phyloP scores from a whole-genome alignment of 2,113 vertebrate genomes.

The Tenebrosternarchus preto region DNA sequence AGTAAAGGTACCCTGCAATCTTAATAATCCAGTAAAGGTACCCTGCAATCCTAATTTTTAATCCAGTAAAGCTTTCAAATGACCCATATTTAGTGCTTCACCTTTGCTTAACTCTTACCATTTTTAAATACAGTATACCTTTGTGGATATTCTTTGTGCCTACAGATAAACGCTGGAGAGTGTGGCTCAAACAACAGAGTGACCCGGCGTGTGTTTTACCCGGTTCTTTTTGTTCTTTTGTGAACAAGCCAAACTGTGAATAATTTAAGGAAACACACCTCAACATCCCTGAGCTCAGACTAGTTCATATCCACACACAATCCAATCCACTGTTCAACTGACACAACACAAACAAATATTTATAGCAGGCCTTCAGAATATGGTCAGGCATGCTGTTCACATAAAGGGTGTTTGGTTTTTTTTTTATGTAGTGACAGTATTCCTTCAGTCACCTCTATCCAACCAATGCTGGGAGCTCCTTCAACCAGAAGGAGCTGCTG shows the following conservation, averaged over 20 bases:
- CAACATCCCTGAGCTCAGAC: constrained; percentile 51
- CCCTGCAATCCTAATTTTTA: not conserved
- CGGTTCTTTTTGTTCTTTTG: constrained; percentile 21
- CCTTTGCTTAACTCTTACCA: not conserved
- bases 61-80: not conserved
- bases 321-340: constrained; percentile 38
- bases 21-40: too few species aligned
- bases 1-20: too few species aligned
- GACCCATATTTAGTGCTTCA: not conserved
- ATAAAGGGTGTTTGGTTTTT: not conserved
- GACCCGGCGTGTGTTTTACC: constrained; percentile 22
- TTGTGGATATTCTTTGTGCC: not conserved
- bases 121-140: not conserved
- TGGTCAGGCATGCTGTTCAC: not conserved
- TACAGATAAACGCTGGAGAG: not conserved
- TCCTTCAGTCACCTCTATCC: not conserved
- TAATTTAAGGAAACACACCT: constrained; percentile 49
- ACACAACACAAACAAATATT: constrained; percentile 38
- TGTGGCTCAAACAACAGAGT: not conserved
- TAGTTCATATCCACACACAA: constrained; percentile 44
- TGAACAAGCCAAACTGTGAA: constrained; percentile 44
- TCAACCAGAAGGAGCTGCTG: not conserved
- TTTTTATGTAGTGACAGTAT: not conserved
- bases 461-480: not conserved
- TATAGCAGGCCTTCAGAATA: constrained; percentile 29